Conservation (phyloP, 2,797 vertebrate species). For the Halcyon badia region DNA sequence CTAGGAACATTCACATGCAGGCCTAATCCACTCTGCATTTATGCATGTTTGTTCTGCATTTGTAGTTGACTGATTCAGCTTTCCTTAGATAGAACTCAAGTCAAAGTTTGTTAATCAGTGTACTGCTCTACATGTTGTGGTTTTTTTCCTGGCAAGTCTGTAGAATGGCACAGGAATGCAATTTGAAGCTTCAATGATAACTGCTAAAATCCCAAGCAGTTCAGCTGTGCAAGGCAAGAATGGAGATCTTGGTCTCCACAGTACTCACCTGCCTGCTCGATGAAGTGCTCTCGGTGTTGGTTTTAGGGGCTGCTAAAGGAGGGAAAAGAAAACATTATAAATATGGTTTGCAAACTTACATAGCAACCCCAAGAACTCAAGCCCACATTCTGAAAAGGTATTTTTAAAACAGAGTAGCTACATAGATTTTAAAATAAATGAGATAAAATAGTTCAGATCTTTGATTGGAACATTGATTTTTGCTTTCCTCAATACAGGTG, state of each 20-base stretch:
- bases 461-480: background rate
- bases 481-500: background rate
- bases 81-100: background rate
- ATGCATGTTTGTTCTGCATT: background rate
- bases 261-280: slow-evolving; percentile 89
- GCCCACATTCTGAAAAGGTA: background rate
- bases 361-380: background rate
- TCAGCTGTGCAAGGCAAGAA: background rate
- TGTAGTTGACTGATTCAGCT: background rate
- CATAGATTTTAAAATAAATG: background rate
- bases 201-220: background rate
- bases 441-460: background rate
- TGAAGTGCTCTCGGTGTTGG: slow-evolving; percentile 84
- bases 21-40: background rate
- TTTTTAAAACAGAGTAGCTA: background rate
- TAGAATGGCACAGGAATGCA: background rate
- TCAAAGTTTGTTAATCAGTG: background rate
- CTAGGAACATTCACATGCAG: background rate
- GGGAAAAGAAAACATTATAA: background rate
- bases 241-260: background rate
- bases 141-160: background rate
- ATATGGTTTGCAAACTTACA: background rate
- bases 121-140: background rate
- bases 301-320: slow-evolving; percentile 71
- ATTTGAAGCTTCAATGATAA: background rate